These are phyloP conservation scores for Hymenopus coronatus DNA, from an alignment of 2,888 invertebrate genomes.

Conservation along the genomic window DNA sequence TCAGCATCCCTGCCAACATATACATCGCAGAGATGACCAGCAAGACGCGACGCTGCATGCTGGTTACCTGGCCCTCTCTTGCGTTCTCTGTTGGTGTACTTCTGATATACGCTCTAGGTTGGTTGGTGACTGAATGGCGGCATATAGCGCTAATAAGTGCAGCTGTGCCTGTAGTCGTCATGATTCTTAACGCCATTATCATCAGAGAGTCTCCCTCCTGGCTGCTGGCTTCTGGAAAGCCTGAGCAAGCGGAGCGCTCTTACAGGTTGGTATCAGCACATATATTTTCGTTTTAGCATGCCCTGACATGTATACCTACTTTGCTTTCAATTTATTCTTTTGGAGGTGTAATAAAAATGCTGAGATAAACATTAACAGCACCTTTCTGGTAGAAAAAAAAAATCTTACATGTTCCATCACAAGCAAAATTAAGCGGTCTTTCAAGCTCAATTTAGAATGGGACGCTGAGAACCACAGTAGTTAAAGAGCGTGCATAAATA, in stretches of 20 bases:
- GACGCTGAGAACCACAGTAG: too few species aligned
- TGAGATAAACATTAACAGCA: too few species aligned
- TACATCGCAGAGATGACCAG: constrained; percentile 55
- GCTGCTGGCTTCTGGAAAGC: constrained; percentile 50
- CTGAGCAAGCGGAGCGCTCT: constrained; percentile 48
- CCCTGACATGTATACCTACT: too few species aligned
- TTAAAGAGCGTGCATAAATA: too few species aligned
- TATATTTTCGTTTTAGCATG: neutral
- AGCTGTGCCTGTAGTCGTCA: constrained; percentile 49
- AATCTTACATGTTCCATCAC: too few species aligned
- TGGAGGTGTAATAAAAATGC: too few species aligned
- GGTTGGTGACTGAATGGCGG: neutral
- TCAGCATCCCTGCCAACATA: constrained; percentile 53
- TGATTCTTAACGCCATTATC: constrained; percentile 50
- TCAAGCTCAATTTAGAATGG: too few species aligned
- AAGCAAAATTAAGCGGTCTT: too few species aligned
- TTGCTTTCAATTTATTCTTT: too few species aligned
- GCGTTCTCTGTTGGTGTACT: constrained; percentile 27
- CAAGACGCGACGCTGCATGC: constrained; percentile 39
- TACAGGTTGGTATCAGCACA: neutral
- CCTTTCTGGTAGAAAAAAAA: too few species aligned
- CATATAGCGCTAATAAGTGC: constrained; percentile 20
- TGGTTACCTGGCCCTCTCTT: constrained; percentile 33
- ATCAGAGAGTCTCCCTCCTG: constrained; percentile 57
- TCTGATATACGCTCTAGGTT: constrained; percentile 24